Evolutionary conservation across 2,888 invertebrate genomes (phyloP).

Genomic region (Coleophora flavipennella): DNA sequence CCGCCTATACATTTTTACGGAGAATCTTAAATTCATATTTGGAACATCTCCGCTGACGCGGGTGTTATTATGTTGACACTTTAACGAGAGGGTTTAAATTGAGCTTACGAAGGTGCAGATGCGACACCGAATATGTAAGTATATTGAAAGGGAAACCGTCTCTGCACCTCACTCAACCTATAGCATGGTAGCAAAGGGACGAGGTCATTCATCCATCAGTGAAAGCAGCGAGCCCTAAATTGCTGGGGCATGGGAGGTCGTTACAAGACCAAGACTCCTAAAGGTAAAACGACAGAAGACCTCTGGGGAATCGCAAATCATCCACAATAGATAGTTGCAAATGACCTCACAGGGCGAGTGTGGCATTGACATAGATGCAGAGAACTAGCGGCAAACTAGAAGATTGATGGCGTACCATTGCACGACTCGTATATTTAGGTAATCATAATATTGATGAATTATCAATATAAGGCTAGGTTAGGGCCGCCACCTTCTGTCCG

Average conservation of each 20-base stretch:
- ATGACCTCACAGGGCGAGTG: slow-evolving; percentile 33
- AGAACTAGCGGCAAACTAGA: slow-evolving; percentile 26
- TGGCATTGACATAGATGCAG: slow-evolving; percentile 39
- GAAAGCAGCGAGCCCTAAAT: slow-evolving; percentile 58
- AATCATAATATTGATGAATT: not conserved
- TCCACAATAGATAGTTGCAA: slow-evolving; percentile 37
- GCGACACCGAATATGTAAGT: slow-evolving; percentile 40
- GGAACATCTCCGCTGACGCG: slow-evolving; percentile 20
- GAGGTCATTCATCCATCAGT: slow-evolving; percentile 52
- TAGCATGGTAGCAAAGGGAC: slow-evolving; percentile 38
- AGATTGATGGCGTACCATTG: slow-evolving; percentile 25
- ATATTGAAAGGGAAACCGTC: slow-evolving; percentile 57
- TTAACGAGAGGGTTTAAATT: slow-evolving; percentile 44
- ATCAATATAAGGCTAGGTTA: not conserved
- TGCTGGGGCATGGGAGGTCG: slow-evolving; percentile 39
- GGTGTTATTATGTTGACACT: slow-evolving; percentile 32
- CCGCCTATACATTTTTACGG: slow-evolving; percentile 17
- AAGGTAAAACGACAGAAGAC: slow-evolving; percentile 22
- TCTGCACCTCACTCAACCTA: slow-evolving; percentile 40
- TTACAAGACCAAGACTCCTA: slow-evolving; percentile 25
- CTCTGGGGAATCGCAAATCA: slow-evolving; percentile 43
- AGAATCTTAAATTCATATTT: slow-evolving; percentile 26
- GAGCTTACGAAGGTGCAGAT: slow-evolving; percentile 36
- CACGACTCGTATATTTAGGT: not conserved
- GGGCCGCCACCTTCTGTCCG: no score